Base-by-base conservation (phyloP, 2,888 invertebrate genomes). In the Harpalus rufipes region DNA sequence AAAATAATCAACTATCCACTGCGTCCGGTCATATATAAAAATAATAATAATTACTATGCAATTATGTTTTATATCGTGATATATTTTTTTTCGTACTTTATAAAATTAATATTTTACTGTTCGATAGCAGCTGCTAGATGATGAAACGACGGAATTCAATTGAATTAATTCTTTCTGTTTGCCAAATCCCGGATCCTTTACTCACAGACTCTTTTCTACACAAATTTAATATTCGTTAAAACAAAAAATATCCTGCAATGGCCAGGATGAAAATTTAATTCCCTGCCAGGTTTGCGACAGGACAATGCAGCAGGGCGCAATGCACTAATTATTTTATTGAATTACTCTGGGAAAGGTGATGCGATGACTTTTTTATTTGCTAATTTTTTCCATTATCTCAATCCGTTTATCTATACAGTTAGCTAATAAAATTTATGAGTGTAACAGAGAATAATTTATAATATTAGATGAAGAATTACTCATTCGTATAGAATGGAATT, bases 261-360 rank as follows among this genome's bases (percentile, higher is more conserved):
- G 44, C 10, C 44, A 51, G 44, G 44, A 51, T 51, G 44, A 51
- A 51, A 51, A 51, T 51, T 6, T 51, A 51, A 51, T 51, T 51
- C 44, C 44, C 44, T 51, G 44, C 6, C 44, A 51, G 12, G 0
- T 0, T 4, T 12, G 44, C 44, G 44, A 8, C 44, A 51, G 44
- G 44, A 51, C 44, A 51, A 51, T 51, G 7, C 44, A 51, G 44
- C 44, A 51, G 44, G 44, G 12, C 10, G 44, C 44, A 74, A 44
- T 74, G 41, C 44, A 44, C 72, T 74, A 74, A 74, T 74, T 74
- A 18, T 74, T 74, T 74, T 14, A 44, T 44, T 7, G 44, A 18
- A 18, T 74, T 74, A 72, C 68, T 72, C 41, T 8, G 68, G 32
- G 32, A 39, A 41, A 14, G n/a, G 41, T 16, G 16, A 72, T 12